Percentiles rank a stretch among this genome's conserved stretches.
Evolutionary conservation across 2,797 vertebrate genomes (phyloP).

Genomic region (Sternotherus odoratus): DNA sequence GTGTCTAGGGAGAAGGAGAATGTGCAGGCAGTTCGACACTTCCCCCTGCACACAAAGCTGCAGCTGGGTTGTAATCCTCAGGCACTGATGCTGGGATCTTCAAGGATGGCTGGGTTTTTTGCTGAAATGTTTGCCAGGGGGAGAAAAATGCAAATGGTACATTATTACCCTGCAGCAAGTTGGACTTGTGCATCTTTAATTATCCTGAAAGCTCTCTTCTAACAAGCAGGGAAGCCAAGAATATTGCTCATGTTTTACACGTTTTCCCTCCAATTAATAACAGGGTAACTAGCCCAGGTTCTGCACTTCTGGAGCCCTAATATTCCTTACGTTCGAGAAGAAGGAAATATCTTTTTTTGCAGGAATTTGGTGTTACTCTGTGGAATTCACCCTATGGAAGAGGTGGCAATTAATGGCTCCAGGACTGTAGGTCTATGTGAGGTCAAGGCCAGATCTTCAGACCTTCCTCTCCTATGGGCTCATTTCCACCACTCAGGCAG

Average conservation of each 20-base stretch:
- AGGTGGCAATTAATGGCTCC: not conserved
- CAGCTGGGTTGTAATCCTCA: not conserved
- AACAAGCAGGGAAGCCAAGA: not conserved
- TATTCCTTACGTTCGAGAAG: not conserved
- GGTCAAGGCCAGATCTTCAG: not conserved
- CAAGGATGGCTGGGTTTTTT: not conserved
- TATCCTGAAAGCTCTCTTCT: not conserved
- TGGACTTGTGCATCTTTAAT: not conserved
- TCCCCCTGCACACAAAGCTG: not conserved
- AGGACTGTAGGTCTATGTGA: not conserved
- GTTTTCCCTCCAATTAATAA: not conserved
- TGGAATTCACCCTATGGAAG: not conserved
- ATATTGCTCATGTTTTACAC: not conserved
- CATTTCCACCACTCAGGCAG: not conserved
- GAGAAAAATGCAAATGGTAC: not conserved
- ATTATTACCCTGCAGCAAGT: not conserved
- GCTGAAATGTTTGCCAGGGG: not conserved
- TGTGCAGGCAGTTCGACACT: not conserved
- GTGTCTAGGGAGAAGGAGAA: not conserved
- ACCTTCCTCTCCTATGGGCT: not conserved
- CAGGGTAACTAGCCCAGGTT: not conserved
- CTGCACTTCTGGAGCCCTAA: not conserved
- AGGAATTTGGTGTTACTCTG: not conserved
- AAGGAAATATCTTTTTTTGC: not conserved
- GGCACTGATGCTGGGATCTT: not conserved